A percentile compares a stretch with the other conserved stretches of the same genome.
Conservation (phyloP, 2,797 vertebrate species). For the Cephalopachus bancanus region DNA sequence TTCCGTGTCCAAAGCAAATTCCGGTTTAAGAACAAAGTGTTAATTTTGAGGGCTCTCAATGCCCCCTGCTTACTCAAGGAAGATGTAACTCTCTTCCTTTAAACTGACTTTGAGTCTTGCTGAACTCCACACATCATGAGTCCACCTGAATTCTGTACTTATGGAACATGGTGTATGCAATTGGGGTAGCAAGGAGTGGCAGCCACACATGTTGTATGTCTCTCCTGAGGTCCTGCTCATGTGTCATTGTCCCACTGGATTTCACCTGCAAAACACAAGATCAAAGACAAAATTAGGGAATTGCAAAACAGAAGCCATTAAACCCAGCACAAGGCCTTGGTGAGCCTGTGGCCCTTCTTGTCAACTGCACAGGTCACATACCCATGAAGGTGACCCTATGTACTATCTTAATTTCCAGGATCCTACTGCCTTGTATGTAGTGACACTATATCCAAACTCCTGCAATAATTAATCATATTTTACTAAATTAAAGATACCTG, state of each 20-base stretch:
- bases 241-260: not conserved
- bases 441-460: conserved; percentile 62
- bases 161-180: not conserved
- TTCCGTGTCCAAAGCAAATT: not conserved
- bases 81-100: not conserved
- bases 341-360: not conserved
- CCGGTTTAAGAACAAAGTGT: not conserved
- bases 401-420: not conserved
- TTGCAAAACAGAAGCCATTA: not conserved
- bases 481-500: conserved; percentile 27
- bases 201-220: too few species aligned
- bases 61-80: not conserved
- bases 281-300: not conserved
- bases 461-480: not conserved
- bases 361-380: not conserved
- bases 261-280: not conserved
- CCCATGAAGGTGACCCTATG: not conserved
- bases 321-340: not conserved
- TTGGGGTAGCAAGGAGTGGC: not conserved
- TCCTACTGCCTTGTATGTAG: conserved; percentile 40
- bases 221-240: not conserved
- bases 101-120: not conserved
- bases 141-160: not conserved
- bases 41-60: not conserved
- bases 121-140: fast-evolving